Base-by-base conservation (phyloP, 2,113 vertebrate species). In the Charadrius vociferus region DNA sequence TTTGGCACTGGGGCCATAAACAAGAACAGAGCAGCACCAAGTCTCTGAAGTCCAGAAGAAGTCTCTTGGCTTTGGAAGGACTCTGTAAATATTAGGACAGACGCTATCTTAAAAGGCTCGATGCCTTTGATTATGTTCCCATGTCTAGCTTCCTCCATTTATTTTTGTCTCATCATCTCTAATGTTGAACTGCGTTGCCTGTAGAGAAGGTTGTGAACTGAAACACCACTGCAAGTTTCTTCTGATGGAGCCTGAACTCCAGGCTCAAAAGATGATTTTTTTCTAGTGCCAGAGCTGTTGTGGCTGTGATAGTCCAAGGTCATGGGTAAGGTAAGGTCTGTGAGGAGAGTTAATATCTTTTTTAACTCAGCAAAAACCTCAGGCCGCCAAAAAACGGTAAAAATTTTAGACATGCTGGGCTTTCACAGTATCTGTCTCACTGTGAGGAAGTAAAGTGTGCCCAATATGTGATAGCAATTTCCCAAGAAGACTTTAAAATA, bases 31-130 rank as follows among this genome's bases (percentile, higher is more conserved):
- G 59, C 50, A 91, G 45, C 16, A 30, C 59, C 3, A 7, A 83
- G 71, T 14, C 96, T 97, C 94, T 95, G 96, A 97, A 96, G 91
- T 96, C 86, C 81, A 94, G 84, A 65, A 96, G 96, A 81, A 80
- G 85, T 85, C 71, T 41, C 78, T 58, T 75, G 93, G 66, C 84
- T 93, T 85, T 89, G 91, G 81, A 78, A 91, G 63, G 74, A 47
- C 50, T 86, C 86, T 94, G 81, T 96, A 97, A 95, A 96, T 92
- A 96, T 91, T 36, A 50, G 78, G 93, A 86, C 67, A 95, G 77
- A 81, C 55, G 0, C 50, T 88, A 90, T 91, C 95, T 97, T 96
- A 55, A 96, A 96, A 97, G 96, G 58, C 87, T 85, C 16, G 2
- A 15, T 47, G 89, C 74, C 86, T 97, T 96, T 97, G 96, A 97